Percentiles rank a stretch among this genome's conserved stretches.
Conservation (phyloP, 2,797 vertebrate genomes). For the Acanthis flammea region DNA sequence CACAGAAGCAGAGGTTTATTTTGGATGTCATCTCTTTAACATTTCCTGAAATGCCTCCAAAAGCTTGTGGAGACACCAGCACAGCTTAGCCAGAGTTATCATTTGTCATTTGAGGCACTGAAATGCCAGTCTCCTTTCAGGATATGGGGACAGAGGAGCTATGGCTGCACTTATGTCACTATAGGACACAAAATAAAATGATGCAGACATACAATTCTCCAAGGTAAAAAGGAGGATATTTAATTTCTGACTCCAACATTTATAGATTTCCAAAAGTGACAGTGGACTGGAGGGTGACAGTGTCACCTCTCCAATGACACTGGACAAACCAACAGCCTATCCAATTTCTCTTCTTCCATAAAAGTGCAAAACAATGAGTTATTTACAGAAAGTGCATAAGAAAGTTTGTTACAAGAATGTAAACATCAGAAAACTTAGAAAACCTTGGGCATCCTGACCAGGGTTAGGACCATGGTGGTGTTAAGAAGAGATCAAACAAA, state of each 20-base stretch:
- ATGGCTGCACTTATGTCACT: neutral
- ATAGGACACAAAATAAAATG: too few species aligned
- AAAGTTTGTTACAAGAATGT: neutral
- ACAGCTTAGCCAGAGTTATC: neutral
- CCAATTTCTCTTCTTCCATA: too few species aligned
- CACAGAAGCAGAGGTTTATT: neutral
- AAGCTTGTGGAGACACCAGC: neutral
- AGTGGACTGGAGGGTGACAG: too few species aligned
- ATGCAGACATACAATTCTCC: rapidly evolving
- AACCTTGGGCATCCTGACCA: too few species aligned
- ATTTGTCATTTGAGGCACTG: neutral
- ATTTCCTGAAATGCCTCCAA: neutral
- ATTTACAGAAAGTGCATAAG: too few species aligned
- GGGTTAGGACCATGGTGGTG: neutral
- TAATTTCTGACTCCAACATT: too few species aligned
- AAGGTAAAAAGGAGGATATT: neutral
- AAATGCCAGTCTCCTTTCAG: neutral
- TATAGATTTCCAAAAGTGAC: too few species aligned
- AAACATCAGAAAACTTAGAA: too few species aligned
- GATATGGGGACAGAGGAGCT: neutral
- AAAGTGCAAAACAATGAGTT: too few species aligned
- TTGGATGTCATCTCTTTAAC: neutral
- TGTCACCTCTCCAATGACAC: too few species aligned
- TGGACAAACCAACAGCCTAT: too few species aligned
- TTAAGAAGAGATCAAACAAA: neutral